These are phyloP conservation scores for Fabriciana adippe DNA, from an alignment of 2,888 invertebrate genomes.

Conservation along the genomic window DNA sequence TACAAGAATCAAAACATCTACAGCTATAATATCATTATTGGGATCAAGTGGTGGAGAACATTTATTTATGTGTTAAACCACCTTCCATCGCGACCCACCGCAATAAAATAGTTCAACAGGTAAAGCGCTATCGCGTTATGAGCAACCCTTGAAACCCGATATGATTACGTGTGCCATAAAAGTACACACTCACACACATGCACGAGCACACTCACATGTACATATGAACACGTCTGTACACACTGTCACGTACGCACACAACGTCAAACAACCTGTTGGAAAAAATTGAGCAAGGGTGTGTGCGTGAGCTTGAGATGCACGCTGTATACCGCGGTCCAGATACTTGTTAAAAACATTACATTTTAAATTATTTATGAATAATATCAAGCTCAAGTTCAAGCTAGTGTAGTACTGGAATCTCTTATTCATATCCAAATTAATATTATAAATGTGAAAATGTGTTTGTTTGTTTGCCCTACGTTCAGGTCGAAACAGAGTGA, in stretches of 20 bases:
- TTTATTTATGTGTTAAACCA: too few relatives aligned
- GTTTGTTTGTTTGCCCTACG: too few relatives aligned
- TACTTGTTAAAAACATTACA: slow-evolving; percentile 43
- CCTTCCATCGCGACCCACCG: too few relatives aligned
- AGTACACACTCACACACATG: background rate
- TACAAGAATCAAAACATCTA: too few relatives aligned
- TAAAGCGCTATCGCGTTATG: slow-evolving; percentile 10
- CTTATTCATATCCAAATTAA: too few relatives aligned
- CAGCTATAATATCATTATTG: too few relatives aligned
- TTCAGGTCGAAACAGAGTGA: too few relatives aligned
- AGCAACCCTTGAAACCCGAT: slow-evolving; percentile 31
- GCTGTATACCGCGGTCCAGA: slow-evolving; percentile 49
- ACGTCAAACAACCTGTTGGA: slow-evolving; percentile 60
- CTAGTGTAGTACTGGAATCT: too few relatives aligned
- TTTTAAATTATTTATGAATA: background rate
- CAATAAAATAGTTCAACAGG: slow-evolving; percentile 2
- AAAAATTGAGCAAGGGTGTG: slow-evolving; percentile 53
- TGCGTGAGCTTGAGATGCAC: slow-evolving; percentile 62
- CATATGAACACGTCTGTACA: slow-evolving; percentile 5
- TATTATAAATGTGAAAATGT: too few relatives aligned
- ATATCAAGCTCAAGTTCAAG: too few relatives aligned
- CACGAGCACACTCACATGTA: slow-evolving; percentile 1
- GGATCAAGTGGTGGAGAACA: too few relatives aligned
- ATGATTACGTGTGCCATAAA: background rate
- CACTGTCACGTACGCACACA: slow-evolving; percentile 42